These are phyloP conservation scores for Gymnarchus niloticus DNA, from an alignment of 2,113 vertebrate genomes.

Conservation along the genomic window DNA sequence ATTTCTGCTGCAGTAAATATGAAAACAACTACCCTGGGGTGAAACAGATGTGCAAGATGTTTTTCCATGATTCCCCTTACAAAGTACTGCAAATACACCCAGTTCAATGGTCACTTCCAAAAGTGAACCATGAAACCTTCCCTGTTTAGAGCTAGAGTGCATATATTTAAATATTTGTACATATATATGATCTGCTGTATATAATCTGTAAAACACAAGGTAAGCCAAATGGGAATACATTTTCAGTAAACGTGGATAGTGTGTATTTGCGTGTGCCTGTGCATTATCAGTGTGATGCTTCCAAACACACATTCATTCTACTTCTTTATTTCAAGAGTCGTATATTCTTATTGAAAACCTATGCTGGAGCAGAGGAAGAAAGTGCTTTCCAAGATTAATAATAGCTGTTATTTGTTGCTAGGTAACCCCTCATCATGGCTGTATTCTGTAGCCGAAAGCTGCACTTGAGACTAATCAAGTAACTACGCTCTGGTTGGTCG, in stretches of 20 bases:
- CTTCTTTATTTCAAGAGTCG: slow-evolving; percentile 18
- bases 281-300: slow-evolving; percentile 1
- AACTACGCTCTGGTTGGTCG: slow-evolving; percentile 35
- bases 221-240: not conserved
- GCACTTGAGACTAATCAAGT: slow-evolving; percentile 47
- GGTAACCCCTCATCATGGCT: slow-evolving; percentile 42
- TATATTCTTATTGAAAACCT: slow-evolving; percentile 25
- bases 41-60: slow-evolving; percentile 14
- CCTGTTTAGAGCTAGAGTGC: not conserved
- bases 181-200: not conserved
- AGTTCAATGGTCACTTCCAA: slow-evolving; percentile 8
- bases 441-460: slow-evolving; percentile 29
- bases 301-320: slow-evolving; percentile 17
- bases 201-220: not conserved
- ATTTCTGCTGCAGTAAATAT: slow-evolving; percentile 14
- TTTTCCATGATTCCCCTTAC: slow-evolving; percentile 12
- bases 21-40: slow-evolving; percentile 11
- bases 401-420: slow-evolving; percentile 49
- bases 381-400: slow-evolving; percentile 34
- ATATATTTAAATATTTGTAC: not conserved
- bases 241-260: not conserved
- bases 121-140: not conserved
- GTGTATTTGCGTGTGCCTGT: not conserved
- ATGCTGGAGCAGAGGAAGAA: slow-evolving; percentile 20
- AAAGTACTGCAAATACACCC: slow-evolving; percentile 2